Conservation (phyloP, 1,140 invertebrate genomes). For the Hyles euphorbiae region DNA sequence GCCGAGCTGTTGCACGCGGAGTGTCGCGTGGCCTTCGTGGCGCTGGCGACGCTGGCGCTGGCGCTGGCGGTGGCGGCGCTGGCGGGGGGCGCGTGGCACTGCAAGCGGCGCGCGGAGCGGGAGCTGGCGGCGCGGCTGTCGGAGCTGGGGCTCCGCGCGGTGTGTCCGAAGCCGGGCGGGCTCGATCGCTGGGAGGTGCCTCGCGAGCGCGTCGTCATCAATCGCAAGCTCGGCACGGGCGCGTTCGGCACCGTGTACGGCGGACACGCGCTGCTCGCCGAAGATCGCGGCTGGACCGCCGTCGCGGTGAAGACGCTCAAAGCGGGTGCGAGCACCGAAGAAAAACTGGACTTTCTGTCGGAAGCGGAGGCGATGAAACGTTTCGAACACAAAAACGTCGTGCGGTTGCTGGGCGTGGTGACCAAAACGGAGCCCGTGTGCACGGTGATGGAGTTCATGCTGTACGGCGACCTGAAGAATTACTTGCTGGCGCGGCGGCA, state of each 20-base stretch:
- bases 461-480: constrained; percentile 39
- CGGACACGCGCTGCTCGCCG: constrained; percentile 78
- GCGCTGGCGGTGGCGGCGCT: constrained; percentile 81
- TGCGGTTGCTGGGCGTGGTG: constrained; percentile 50
- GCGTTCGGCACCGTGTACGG: constrained; percentile 83
- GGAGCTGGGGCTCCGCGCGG: constrained; percentile 83
- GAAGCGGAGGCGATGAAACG: constrained; percentile 95
- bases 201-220: constrained; percentile 87
- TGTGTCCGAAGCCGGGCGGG: constrained; percentile 75
- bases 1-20: constrained; percentile 79
- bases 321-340: constrained; percentile 85
- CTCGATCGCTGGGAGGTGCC: constrained; percentile 92
- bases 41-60: constrained; percentile 77
- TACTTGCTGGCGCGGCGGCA: constrained; percentile 36
- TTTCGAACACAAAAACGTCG: constrained; percentile 76
- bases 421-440: constrained; percentile 36
- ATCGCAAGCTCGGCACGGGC: constrained; percentile 91
- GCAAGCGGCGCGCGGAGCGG: constrained; percentile 84
- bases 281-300: constrained; percentile 84
- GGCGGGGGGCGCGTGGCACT: constrained; percentile 75
- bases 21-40: constrained; percentile 84
- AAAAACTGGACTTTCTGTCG: constrained; percentile 93
- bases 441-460: constrained; percentile 53
- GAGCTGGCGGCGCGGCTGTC: constrained; percentile 82
- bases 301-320: constrained; percentile 95